Base-by-base conservation (phyloP, 64 coral and sea anemone genomes). In the Pocillopora damicornis region DNA sequence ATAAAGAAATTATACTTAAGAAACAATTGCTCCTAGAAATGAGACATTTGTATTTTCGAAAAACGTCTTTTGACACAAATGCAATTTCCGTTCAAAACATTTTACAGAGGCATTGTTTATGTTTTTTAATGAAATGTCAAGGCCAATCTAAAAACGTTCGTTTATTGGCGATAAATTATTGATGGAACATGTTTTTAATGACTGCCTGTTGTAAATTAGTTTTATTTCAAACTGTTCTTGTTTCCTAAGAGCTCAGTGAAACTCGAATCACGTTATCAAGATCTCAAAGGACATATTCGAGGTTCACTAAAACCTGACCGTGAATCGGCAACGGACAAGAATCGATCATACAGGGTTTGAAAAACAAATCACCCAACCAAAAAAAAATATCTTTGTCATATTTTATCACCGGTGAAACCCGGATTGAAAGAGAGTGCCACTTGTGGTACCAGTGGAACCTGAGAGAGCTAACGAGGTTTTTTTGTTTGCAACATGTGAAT, bases 151-250 rank as follows among this genome's bases (percentile, higher is more conserved):
- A 71, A 71, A 71, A 26, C 67, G 22, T n/a, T 11, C 22, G 25
- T 20, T 71, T 71, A 71, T 71, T 71, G 67, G 67, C n/a, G 67
- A 71, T 71, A 10, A 71, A 71, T 71, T 71, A 71, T 71, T 71
- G 22, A 71, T 71, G 20, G 67, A 30, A 71, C 67, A 71, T 71
- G 67, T 71, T 71, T n/a, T 23, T 71, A 71, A 71, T 71, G 67
- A 23, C n/a, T 71, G 25, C 67, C 20, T 71, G 67, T 9, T 7
- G 2, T 7, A 51, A 71, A 71, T 71, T 71, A 71, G 22, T 71
- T 71, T 71, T 51, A 51, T 26, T 71, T 18, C 64, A 67, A 71
- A 26, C 67, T 71, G 5, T 9, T 23, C 8, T 71, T 71, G 25
- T 23, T 71, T 20, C 67, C 25, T 71, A 18, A 71, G n/a, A 71